phyloP scores from a whole-genome alignment of 1,140 invertebrate genomes.

The Nephila pilipes region DNA sequence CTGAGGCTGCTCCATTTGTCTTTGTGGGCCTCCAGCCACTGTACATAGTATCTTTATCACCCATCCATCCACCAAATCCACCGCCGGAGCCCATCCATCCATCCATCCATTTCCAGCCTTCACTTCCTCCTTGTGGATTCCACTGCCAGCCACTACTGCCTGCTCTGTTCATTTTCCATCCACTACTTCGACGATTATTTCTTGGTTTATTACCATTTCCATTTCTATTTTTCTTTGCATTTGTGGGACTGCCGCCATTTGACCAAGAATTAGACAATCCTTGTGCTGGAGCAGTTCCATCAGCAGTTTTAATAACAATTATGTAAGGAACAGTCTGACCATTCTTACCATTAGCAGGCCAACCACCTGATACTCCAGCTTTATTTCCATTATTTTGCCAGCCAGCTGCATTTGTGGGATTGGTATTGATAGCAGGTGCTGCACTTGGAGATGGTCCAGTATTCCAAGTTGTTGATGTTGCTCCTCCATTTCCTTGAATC shows the following conservation, averaged over 20 bases:
- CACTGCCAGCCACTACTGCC: slow-evolving; percentile 74
- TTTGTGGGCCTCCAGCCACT: slow-evolving; percentile 61
- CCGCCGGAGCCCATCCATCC: slow-evolving; percentile 71
- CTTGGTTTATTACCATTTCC: slow-evolving; percentile 23
- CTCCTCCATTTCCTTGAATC: slow-evolving; percentile 31
- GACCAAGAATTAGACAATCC: slow-evolving; percentile 47
- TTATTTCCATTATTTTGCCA: slow-evolving; percentile 21
- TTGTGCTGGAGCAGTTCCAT: background rate
- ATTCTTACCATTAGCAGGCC: background rate
- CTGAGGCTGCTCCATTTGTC: background rate
- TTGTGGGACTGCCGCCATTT: background rate
- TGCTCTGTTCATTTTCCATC: slow-evolving; percentile 71
- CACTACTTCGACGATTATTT: slow-evolving; percentile 41
- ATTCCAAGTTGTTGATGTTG: slow-evolving; percentile 30
- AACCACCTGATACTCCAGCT: slow-evolving; percentile 14
- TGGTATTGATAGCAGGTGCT: background rate
- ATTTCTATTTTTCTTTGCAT: background rate
- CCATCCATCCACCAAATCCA: slow-evolving; percentile 56
- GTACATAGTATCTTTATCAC: slow-evolving; percentile 63
- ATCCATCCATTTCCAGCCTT: slow-evolving; percentile 67
- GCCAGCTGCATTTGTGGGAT: background rate
- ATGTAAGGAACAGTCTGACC: slow-evolving; percentile 63
- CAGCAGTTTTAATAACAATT: slow-evolving; percentile 62
- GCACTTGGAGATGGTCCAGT: background rate
- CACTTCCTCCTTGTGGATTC: slow-evolving; percentile 65